Base-by-base conservation (phyloP, 2,888 invertebrate genomes). In the Hipparchia semele region DNA sequence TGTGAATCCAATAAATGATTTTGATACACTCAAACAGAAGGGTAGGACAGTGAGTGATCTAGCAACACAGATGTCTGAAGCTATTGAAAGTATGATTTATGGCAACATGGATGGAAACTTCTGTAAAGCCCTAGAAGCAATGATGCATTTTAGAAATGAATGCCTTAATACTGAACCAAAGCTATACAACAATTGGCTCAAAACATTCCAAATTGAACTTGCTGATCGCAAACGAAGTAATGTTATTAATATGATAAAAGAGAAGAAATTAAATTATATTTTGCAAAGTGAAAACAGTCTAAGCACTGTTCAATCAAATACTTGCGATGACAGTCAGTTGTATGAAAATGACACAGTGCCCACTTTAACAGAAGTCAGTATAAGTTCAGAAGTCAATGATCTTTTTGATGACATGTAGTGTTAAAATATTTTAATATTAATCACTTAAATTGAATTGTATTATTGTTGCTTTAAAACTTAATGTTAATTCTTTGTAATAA, bases 1-100 rank as follows among this genome's bases (percentile, higher is more conserved):
- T 7, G 83, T 95, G 2, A 94, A 94, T 51, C 96, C 96, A 0
- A 90, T 95, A 5, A 91, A 92, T 70, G 96, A 96, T 83, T 96
- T 95, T 79, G 86, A 86, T 75, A 80, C 82, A 33, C 88, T 96
- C 71, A 84, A 89, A 67, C 82, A 83, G 12, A 82, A 86, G 79
- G 94, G 91, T 10, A 90, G 88, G 75, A 76, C 84, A 45, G 75
- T 90, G 6, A 74, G 71, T 61, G 87, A 89, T 2, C 77, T 94
- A 2, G 81, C 84, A 64, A 68, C 82, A 70, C 87, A 90, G 79
- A 88, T 94, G 86, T 80, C 82, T 54, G 87, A 86, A 71, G 90
- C 88, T 0, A 90, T 94, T 74, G 92, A 94, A 79, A 88, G 85
- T 73, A 78, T 94, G 75, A 80, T 94, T 51, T 83, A 84, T 72